These are phyloP conservation scores for Agelastica alni DNA, from an alignment of 2,888 invertebrate species.

Conservation along the genomic window DNA sequence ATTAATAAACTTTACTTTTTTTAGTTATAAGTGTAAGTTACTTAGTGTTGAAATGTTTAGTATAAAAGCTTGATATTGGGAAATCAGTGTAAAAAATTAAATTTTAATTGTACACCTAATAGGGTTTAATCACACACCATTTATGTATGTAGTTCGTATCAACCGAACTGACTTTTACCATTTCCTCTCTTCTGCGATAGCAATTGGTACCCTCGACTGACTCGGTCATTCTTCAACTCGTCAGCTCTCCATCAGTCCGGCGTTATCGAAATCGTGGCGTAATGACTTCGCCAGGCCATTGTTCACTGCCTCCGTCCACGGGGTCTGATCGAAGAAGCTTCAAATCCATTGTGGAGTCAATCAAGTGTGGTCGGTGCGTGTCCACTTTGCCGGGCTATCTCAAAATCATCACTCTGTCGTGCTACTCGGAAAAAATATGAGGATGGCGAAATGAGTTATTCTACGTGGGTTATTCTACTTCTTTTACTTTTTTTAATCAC, in stretches of 20 bases:
- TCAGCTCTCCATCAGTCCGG: constrained; percentile 48
- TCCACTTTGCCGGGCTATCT: constrained; percentile 28
- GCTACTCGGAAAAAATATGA: constrained; percentile 25
- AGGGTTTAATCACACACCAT: too few species aligned
- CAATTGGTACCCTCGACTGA: constrained; percentile 22
- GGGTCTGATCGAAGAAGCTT: constrained; percentile 47
- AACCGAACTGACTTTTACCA: too few species aligned
- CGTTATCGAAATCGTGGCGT: constrained; percentile 46
- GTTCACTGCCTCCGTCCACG: constrained; percentile 45
- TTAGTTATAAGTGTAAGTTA: too few species aligned
- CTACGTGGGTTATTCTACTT: not conserved
- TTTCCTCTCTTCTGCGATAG: too few species aligned
- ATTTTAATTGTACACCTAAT: too few species aligned
- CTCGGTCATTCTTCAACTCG: constrained; percentile 41
- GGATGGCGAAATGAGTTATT: constrained; percentile 6
- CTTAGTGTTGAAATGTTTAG: too few species aligned
- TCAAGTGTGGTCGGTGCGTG: constrained; percentile 42
- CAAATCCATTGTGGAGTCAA: constrained; percentile 54
- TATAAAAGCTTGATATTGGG: too few species aligned
- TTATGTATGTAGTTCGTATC: too few species aligned
- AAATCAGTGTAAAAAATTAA: too few species aligned
- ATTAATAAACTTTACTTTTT: too few species aligned
- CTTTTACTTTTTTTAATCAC: too few species aligned
- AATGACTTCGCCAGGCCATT: constrained; percentile 52
- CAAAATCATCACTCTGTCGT: constrained; percentile 31